These are phyloP conservation scores for Clamator glandarius DNA, from an alignment of 2,797 vertebrate species.

Conservation along the genomic window DNA sequence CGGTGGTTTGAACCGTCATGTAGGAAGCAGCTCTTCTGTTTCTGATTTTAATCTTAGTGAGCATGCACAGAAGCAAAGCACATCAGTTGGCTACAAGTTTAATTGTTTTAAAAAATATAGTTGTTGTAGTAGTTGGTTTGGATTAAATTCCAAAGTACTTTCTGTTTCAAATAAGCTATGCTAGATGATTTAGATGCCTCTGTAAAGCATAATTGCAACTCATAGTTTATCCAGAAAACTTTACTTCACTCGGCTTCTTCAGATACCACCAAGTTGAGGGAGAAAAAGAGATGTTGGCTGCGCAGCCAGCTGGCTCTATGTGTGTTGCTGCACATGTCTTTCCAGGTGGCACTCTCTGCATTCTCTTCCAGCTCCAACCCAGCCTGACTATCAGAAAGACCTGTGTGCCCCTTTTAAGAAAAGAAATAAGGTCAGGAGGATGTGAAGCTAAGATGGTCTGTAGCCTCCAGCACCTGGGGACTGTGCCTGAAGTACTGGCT, in stretches of 20 bases:
- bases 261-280: fast-evolving
- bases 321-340: fast-evolving
- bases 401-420: background rate
- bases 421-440: background rate
- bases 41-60: background rate
- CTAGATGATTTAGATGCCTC: background rate
- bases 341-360: background rate
- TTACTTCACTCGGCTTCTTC: background rate
- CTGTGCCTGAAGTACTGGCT: background rate
- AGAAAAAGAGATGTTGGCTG: background rate
- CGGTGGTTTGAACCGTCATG: background rate
- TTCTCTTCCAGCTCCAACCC: background rate
- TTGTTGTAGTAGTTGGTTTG: background rate
- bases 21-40: background rate
- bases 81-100: background rate
- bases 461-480: background rate
- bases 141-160: background rate
- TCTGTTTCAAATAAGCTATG: background rate
- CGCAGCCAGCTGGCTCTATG: background rate
- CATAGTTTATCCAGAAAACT: background rate
- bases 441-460: background rate
- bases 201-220: background rate
- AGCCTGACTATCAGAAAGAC: background rate
- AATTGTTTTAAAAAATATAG: background rate
- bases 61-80: background rate